A percentile compares a stretch with the other conserved stretches of the same genome.
Conservation (phyloP, 2,113 vertebrate species). For the Gallinago undulata region DNA sequence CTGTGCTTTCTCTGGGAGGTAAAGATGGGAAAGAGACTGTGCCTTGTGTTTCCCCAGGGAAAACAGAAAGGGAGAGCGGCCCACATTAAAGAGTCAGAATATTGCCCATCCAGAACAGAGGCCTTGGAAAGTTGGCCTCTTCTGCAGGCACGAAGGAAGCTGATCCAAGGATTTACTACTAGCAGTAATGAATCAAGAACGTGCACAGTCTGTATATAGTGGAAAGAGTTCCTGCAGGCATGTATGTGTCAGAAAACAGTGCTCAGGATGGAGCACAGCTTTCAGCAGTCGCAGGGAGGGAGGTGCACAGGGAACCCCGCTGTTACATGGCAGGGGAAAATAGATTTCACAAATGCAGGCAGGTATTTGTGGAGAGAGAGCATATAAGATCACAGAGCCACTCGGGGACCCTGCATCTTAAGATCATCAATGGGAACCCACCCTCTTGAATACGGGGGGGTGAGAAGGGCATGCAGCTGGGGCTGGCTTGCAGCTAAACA, state of each 20-base stretch:
- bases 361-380: neutral
- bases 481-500: neutral
- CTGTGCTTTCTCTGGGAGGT: neutral
- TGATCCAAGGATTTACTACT: neutral
- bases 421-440: neutral
- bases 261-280: neutral
- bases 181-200: no score
- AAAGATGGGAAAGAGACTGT: neutral
- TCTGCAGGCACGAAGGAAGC: neutral
- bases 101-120: no score
- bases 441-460: neutral
- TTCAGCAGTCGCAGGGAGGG: fast-evolving
- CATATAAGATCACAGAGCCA: fast-evolving
- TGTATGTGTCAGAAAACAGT: neutral
- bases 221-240: neutral
- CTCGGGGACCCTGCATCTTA: neutral
- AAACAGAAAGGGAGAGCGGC: neutral
- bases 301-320: fast-evolving
- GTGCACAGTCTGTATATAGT: neutral
- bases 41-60: neutral
- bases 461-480: neutral
- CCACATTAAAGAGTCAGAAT: neutral
- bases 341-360: fast-evolving
- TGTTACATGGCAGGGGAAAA: neutral
- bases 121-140: neutral